phyloP scores from a whole-genome alignment of 2,113 vertebrate species.

The Xenus cinereus region DNA sequence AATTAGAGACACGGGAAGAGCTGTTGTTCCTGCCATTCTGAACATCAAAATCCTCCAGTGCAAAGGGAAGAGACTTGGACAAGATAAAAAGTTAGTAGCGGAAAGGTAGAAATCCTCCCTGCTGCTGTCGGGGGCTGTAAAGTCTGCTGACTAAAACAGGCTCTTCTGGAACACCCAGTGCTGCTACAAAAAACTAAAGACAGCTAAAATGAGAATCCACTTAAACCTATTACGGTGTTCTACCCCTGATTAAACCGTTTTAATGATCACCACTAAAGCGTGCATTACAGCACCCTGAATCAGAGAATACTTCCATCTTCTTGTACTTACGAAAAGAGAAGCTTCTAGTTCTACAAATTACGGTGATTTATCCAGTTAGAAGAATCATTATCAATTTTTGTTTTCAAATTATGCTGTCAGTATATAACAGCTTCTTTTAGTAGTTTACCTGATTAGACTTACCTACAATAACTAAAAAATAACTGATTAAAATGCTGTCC shows the following conservation, averaged over 20 bases:
- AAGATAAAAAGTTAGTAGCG: neutral
- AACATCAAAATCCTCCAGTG: neutral
- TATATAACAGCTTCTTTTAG: neutral
- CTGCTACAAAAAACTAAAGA: neutral
- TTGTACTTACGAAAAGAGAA: neutral
- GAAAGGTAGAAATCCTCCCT: neutral
- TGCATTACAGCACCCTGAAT: neutral
- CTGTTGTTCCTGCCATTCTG: neutral
- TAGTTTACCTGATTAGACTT: neutral
- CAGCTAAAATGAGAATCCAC: neutral
- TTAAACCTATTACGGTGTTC: neutral
- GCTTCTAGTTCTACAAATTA: neutral
- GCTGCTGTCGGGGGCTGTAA: neutral
- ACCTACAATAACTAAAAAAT: neutral
- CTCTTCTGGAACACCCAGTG: neutral
- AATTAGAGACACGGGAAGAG: neutral
- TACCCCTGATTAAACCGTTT: conserved; percentile 9
- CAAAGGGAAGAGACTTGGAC: neutral
- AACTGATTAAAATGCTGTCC: neutral
- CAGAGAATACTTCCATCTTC: neutral
- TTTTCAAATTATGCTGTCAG: neutral
- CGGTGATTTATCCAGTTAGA: neutral
- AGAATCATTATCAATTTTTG: neutral
- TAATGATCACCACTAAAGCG: neutral
- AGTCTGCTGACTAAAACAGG: neutral